Evolutionary conservation across 2,888 invertebrate genomes (phyloP).

Genomic region (Thecophora atra): DNA sequence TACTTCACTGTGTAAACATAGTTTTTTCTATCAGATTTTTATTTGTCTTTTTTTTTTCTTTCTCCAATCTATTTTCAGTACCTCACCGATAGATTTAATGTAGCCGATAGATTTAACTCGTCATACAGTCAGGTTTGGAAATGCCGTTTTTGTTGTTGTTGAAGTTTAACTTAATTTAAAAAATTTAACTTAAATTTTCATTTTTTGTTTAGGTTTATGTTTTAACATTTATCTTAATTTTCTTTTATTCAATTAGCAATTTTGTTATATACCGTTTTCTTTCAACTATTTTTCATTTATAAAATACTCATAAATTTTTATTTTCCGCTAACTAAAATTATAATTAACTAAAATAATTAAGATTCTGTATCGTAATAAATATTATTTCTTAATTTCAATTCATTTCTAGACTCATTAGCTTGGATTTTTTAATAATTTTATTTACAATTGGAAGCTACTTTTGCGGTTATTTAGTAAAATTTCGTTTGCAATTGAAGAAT

Average conservation of each 20-base stretch:
- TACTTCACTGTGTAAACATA: background rate
- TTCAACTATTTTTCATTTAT: background rate
- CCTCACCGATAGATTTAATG: slow-evolving; percentile 32
- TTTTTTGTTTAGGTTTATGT: background rate
- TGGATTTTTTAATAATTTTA: too few relatives aligned
- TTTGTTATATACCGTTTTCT: background rate
- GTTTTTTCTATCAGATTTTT: background rate
- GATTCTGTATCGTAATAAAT: too few relatives aligned
- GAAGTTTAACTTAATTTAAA: too few relatives aligned
- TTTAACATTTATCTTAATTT: background rate
- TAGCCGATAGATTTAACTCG: slow-evolving; percentile 29
- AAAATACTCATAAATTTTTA: background rate
- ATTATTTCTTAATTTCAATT: too few relatives aligned
- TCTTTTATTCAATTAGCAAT: background rate
- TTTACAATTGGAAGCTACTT: too few relatives aligned
- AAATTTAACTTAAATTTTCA: too few relatives aligned
- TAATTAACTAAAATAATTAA: too few relatives aligned
- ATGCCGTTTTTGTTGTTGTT: background rate
- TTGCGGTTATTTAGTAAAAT: too few relatives aligned
- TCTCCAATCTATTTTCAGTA: slow-evolving; percentile 29
- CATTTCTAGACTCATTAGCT: too few relatives aligned
- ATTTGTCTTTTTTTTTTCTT: slow-evolving; percentile 1
- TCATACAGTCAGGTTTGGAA: slow-evolving; percentile 30
- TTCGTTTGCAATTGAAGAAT: too few relatives aligned
- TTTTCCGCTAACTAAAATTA: too few relatives aligned